These are phyloP conservation scores for Emydura subglobosa DNA, from an alignment of 2,113 vertebrate genomes.

Conservation along the genomic window DNA sequence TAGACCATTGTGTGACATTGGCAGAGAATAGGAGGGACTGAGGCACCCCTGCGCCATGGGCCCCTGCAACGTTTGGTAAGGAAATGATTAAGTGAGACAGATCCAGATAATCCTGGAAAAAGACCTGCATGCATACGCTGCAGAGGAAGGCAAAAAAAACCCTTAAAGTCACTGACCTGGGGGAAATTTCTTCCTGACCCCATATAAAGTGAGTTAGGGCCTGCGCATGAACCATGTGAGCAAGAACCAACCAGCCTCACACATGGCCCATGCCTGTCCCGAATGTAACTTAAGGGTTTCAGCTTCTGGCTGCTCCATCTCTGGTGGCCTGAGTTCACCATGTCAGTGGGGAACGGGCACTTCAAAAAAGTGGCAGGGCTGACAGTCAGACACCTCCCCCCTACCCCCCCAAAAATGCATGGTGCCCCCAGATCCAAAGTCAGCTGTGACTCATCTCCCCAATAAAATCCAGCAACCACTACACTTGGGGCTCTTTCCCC, in stretches of 20 bases:
- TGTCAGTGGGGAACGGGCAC: background rate
- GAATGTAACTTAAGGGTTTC: background rate
- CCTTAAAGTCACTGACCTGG: background rate
- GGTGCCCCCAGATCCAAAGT: no score
- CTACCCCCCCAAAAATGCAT: background rate
- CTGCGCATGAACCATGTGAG: background rate
- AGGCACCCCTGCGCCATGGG: background rate
- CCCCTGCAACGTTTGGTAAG: background rate
- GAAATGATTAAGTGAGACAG: background rate
- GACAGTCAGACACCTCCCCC: no score
- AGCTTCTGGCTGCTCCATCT: background rate
- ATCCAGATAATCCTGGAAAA: background rate
- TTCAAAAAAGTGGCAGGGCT: background rate
- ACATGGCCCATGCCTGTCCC: background rate
- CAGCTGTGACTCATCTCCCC: no score
- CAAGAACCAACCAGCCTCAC: background rate
- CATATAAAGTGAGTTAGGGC: background rate
- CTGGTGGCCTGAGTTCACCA: background rate
- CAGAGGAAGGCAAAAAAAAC: background rate
- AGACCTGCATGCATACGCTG: background rate
- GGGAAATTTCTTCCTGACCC: background rate
- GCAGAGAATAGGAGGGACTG: background rate
- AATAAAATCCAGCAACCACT: no score
- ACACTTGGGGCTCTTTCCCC: no score
- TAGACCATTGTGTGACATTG: background rate